Evolutionary conservation across 1,140 invertebrate species (phyloP).

Genomic region (Leptestheria dahalacensis): DNA sequence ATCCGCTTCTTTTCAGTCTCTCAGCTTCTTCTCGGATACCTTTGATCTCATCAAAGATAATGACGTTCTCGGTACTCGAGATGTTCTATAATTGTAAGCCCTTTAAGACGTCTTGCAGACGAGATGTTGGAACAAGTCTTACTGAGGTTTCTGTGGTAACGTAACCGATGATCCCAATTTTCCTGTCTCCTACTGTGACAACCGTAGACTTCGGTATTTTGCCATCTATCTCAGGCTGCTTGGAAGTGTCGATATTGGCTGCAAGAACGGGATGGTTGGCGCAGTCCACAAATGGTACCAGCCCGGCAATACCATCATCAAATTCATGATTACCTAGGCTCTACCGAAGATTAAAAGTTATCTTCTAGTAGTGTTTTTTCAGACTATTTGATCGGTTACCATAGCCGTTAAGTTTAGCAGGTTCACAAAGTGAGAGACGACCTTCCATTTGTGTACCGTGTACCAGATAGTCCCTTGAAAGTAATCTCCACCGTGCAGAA

Average conservation of each 20-base stretch:
- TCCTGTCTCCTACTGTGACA: slow-evolving; percentile 40
- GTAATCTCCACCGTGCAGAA: slow-evolving; percentile 76
- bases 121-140: slow-evolving; percentile 22
- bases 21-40: slow-evolving; percentile 49
- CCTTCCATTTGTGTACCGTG: slow-evolving; percentile 55
- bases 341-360: neutral
- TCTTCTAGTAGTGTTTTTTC: too few relatives aligned
- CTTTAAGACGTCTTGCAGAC: neutral
- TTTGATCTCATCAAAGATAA: slow-evolving; percentile 55
- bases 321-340: slow-evolving; percentile 87
- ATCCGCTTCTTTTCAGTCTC: slow-evolving; percentile 42
- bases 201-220: slow-evolving; percentile 45
- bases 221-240: slow-evolving; percentile 42
- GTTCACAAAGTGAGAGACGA: slow-evolving; percentile 59
- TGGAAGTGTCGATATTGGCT: slow-evolving; percentile 53
- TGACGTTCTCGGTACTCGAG: slow-evolving; percentile 41
- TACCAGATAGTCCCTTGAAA: slow-evolving; percentile 77
- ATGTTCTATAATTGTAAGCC: slow-evolving; percentile 33
- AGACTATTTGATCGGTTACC: too few relatives aligned
- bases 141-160: slow-evolving; percentile 66
- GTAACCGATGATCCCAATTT: slow-evolving; percentile 77
- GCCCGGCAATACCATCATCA: slow-evolving; percentile 55
- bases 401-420: slow-evolving; percentile 60
- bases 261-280: slow-evolving; percentile 55
- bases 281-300: slow-evolving; percentile 59